A percentile compares a stretch with the other conserved stretches of the same genome.
Conservation (phyloP, 2,888 invertebrate genomes). For the Eristalinus sepulchralis region DNA sequence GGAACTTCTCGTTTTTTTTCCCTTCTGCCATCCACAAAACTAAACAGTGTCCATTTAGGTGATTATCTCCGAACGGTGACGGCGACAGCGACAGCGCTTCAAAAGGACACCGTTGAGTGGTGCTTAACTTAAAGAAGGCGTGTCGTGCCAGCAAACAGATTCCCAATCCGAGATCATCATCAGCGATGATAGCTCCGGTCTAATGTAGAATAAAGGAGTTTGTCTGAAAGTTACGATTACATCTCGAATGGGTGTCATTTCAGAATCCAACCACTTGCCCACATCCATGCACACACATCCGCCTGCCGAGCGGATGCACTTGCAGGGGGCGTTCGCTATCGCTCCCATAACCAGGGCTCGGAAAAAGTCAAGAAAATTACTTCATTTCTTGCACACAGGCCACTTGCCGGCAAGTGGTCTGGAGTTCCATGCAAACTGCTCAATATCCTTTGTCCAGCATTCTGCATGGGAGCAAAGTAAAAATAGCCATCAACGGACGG, state of each 20-base stretch:
- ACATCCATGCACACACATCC: neutral
- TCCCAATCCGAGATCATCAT: neutral
- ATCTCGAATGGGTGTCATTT: neutral
- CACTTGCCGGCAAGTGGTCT: conserved; percentile 6
- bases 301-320: neutral
- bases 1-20: neutral
- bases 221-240: neutral
- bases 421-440: conserved; percentile 12
- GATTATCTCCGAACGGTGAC: neutral
- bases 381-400: conserved; percentile 16
- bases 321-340: neutral
- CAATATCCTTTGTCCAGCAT: conserved; percentile 9
- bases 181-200: neutral
- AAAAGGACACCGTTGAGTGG: neutral
- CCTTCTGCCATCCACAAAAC: neutral
- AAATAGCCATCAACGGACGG: conserved; percentile 13
- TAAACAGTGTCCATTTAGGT: neutral
- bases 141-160: neutral
- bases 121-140: neutral
- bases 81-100: neutral
- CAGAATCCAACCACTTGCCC: neutral
- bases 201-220: neutral
- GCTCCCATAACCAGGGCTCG: neutral
- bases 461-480: neutral
- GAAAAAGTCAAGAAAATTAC: conserved; percentile 8